Base-by-base conservation (phyloP, 2,797 vertebrate genomes). In the Coregonus suidteri region DNA sequence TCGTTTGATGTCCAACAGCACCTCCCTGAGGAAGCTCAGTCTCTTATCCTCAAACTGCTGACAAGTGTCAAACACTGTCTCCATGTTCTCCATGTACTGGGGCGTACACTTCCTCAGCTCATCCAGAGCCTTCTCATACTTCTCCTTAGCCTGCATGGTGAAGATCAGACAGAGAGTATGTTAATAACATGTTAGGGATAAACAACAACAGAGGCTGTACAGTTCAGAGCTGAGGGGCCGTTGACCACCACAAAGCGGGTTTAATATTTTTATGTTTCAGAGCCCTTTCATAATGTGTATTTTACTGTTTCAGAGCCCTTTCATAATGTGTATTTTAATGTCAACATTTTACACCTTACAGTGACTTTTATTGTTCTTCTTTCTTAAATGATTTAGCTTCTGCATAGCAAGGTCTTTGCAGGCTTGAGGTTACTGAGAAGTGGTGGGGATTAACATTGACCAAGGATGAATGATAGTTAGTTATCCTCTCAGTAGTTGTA, bases 1-100 rank as follows among this genome's bases (percentile, higher is more conserved):
- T 64, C 94, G 94, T 90, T 99, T 99, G 93, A 99, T 91, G 77
- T 99, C 98, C 91, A 98, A 82, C 75, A 99, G 94, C 87, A 97
- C 94, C 87, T 99, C 97, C 85, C 94, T 95, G 84, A 98, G 91
- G 93, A 99, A 99, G 89, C 91, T 94, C 88, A 99, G 92, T 79
- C 98, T 95, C 91, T 96, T 98, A 80, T 98, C 97, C 81, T 99
- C 98, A 34, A 99, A 97, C 88, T 99, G 96, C 95, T 99, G 98
- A 88, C 97, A 97, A 88, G 96, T 96, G 69, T 96, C 96, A 0
- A 99, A 99, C 88, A 98, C 96, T 86, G 93, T 93, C 91, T 98
- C 98, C 98, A 99, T 99, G 93, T 94, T 95, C 82, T 99, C 97
- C 77, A 96, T 97, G 91, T 99, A 99, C 89, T 95, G 95, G 0